Base-by-base conservation (phyloP, 2,113 vertebrate genomes). In the Girardinichthys multiradiatus region DNA sequence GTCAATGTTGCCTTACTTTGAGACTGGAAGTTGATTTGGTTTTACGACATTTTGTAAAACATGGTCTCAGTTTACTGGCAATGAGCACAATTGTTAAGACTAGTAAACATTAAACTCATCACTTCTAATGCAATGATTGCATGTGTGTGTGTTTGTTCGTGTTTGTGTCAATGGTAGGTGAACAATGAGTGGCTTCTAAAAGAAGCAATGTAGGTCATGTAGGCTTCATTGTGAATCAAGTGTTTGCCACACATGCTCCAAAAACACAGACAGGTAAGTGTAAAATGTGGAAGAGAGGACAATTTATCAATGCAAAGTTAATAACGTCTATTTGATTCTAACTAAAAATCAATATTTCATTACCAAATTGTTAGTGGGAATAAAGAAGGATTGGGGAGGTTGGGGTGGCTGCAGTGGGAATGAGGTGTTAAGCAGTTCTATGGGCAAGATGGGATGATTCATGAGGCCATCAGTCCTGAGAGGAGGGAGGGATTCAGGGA, bases 291-390 rank as follows among this genome's bases (percentile, higher is more conserved):
- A 78, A 74, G 94, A 95, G 94, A 89, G 93, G 95, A 95, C 95
- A 93, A 99, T 99, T 98, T 98, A 98, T 99, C 98, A 99, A 99
- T 99, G 98, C 98, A 99, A 99, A 99, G 96, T 98, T 99, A 99
- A 99, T 98, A 99, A 99, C 97, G 98, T 98, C 98, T 97, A 99
- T 99, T 99, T 99, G 97, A 99, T 99, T 99, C 97, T 99, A 99
- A 99, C 97, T 97, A 99, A 99, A 99, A 99, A 99, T 99, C 98
- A 99, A 99, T 99, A 99, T 99, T 99, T 99, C 97, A 99, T 99
- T 99, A 99, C 98, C 97, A 99, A 99, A 99, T 99, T 99, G 98
- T 99, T 99, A 99, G 96, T 91, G 92, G 95, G 96, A 98, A 99
- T 99, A 98, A 99, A 99, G 98, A 99, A 96, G 97, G 97, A 99